Conservation (phyloP, 2,113 vertebrate species). For the Ailuropoda melanoleuca region DNA sequence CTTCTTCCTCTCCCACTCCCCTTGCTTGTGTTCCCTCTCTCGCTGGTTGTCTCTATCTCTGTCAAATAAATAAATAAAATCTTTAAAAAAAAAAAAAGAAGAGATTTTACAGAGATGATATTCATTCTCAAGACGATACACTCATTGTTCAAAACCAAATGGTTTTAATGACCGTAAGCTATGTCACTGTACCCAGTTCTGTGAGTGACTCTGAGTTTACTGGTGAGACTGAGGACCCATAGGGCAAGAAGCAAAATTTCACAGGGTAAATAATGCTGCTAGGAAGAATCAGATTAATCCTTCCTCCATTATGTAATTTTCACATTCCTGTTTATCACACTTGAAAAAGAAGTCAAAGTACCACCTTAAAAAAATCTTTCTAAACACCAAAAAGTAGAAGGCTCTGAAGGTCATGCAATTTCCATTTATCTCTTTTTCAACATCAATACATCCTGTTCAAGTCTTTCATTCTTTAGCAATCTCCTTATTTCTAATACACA, state of each 20-base stretch:
- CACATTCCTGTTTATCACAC: not conserved
- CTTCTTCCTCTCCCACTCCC: too few species aligned
- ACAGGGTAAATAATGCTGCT: not conserved
- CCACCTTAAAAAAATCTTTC: not conserved
- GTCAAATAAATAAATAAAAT: too few species aligned
- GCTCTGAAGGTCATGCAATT: not conserved
- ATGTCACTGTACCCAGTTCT: not conserved
- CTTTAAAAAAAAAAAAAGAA: too few species aligned
- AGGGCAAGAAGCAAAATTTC: not conserved
- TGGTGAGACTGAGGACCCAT: not conserved
- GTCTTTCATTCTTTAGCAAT: not conserved
- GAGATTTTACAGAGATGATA: not conserved
- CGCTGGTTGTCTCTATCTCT: too few species aligned
- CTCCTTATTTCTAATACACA: not conserved
- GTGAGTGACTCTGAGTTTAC: not conserved
- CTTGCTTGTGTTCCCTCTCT: too few species aligned
- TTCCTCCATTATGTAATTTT: not conserved
- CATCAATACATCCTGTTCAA: not conserved
- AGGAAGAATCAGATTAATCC: not conserved
- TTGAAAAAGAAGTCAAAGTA: constrained; percentile 14
- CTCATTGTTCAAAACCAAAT: not conserved
- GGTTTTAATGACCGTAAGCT: not conserved
- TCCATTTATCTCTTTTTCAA: not conserved
- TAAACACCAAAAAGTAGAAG: not conserved
- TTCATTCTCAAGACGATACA: not conserved